Conservation (phyloP, 1,140 invertebrate species). For the Hirudo medicinalis region DNA sequence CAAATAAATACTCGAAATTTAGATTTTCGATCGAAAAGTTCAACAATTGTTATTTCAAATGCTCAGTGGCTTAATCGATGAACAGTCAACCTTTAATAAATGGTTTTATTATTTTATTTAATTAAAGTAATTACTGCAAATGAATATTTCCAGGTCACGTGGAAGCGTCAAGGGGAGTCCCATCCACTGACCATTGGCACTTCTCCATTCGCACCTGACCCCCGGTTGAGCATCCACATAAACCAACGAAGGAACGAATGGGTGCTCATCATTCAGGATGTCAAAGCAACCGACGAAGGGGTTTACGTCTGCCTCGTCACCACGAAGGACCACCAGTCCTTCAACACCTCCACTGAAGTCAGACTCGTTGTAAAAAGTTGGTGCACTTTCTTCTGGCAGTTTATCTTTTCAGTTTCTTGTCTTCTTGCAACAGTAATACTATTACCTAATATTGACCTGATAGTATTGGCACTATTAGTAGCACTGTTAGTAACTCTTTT, state of each 20-base stretch:
- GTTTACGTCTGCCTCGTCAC: constrained; percentile 23
- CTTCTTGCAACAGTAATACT: no score
- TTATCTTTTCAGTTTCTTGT: no score
- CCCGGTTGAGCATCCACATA: constrained; percentile 20
- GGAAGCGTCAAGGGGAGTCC: constrained; percentile 17
- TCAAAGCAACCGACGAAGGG: constrained; percentile 19
- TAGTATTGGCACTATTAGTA: no score
- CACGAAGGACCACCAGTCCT: constrained; percentile 12
- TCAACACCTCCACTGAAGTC: constrained; percentile 13
- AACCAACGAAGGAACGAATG: constrained; percentile 23
- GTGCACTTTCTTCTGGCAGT: neutral
- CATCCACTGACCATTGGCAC: constrained; percentile 24
- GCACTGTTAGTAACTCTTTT: no score
- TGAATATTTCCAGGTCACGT: constrained; percentile 18
- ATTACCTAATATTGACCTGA: no score
- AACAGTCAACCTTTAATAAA: no score
- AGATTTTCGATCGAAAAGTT: no score
- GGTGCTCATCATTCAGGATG: constrained; percentile 24
- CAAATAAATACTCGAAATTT: no score
- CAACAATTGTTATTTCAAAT: no score
- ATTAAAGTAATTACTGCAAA: no score
- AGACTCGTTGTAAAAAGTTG: constrained; percentile 22
- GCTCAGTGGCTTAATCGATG: no score
- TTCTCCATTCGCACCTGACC: constrained; percentile 22
- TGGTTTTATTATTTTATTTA: no score